Evolutionary conservation across 2,888 invertebrate genomes (phyloP), one percentile per base, ranked within the genome.

Genomic region (Macropis europaea): DNA sequence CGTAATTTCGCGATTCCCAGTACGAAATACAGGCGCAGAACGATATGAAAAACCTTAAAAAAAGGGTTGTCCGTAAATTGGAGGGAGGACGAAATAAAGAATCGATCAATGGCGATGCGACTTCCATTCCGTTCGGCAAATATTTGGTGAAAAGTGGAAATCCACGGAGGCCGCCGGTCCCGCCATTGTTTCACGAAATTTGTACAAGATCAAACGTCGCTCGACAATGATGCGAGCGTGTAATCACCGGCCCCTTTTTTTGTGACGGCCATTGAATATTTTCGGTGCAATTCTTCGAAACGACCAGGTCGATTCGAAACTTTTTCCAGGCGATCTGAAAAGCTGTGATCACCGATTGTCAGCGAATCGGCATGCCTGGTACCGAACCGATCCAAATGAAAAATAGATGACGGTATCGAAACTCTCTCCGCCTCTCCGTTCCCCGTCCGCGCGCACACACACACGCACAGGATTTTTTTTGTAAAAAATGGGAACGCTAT

Each of bases 121-220:
- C 71, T 81, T 80, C 70, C 75, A 80, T 81, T 80, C 57, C 73
- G 70, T 60, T 75, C 72, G 70, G 62, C 78, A 80, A 80, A 80
- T 80, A 81, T 80, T 80, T 80, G 79, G 72, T 73, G 72, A 80
- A 80, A 80, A 77, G 76, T 68, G 76, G 72, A 77, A 77, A 69
- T 64, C 64, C 59, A 59, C 76, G 61, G 60, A 60, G 50, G 45
- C 63, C 32, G 50, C 22, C 57, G 54, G 17, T 43, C 57, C 60
- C 36, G 54, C 63, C 75, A 78, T 73, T 79, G 81, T 81, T 81
- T 75, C 70, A 64, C 40, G 63, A 81, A 81, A 80, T 78, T 81
- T 81, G 73, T 75, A 81, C n/a, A 81, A 75, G 75, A 81, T 77
- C 74, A 71, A 56, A 67, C 45, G n/a, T 52, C 59, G 38, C 52